Conservation (phyloP, 2,888 invertebrate species). For the Platycheirus albimanus region DNA sequence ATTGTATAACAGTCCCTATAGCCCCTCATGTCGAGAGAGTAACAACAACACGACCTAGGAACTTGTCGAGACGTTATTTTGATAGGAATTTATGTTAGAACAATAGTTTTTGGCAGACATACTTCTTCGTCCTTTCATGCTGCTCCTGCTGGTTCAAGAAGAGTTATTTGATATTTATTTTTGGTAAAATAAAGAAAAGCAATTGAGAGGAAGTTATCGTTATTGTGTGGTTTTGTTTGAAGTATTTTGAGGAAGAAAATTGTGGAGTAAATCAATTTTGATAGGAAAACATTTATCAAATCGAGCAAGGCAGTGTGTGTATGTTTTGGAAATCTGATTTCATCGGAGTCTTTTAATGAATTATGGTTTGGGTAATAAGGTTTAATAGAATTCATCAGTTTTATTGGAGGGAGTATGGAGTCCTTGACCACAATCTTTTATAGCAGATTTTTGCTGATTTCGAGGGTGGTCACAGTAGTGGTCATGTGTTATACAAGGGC, state of each 20-base stretch:
- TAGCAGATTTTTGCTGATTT: too few relatives aligned
- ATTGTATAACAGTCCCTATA: too few relatives aligned
- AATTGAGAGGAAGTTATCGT: constrained; percentile 17
- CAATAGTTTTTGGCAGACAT: constrained; percentile 13
- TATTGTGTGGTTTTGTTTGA: background rate
- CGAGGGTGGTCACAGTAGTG: too few relatives aligned
- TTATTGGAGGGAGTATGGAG: too few relatives aligned
- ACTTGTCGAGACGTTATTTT: background rate
- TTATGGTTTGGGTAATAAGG: too few relatives aligned
- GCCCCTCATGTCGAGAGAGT: too few relatives aligned
- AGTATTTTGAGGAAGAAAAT: background rate
- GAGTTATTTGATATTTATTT: constrained; percentile 11
- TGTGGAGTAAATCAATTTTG: constrained; percentile 23
- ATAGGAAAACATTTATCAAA: constrained; percentile 23
- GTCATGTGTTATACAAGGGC: too few relatives aligned
- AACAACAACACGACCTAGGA: too few relatives aligned
- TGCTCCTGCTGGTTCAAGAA: background rate
- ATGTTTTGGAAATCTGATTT: background rate
- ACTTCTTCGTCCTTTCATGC: too few relatives aligned
- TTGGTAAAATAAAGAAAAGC: constrained; percentile 5
- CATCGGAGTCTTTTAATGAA: too few relatives aligned
- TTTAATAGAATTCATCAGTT: too few relatives aligned
- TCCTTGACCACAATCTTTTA: too few relatives aligned
- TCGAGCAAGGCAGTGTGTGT: background rate
- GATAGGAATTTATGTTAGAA: constrained; percentile 1